phyloP scores from a whole-genome alignment of 2,888 invertebrate genomes.

The Nymphalis urticae region DNA sequence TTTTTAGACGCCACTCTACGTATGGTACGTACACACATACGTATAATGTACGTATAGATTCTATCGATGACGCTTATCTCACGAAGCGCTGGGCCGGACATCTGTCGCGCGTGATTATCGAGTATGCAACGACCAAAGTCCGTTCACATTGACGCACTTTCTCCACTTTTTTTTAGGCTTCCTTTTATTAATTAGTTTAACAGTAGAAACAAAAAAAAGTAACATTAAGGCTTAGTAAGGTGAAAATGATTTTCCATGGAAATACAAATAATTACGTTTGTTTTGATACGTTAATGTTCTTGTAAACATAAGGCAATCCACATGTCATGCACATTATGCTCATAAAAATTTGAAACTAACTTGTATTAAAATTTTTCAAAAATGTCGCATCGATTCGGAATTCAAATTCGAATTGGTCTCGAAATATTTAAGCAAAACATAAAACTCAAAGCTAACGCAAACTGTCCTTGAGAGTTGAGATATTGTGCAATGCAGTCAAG shows the following conservation, averaged over 20 bases:
- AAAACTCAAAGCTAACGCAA: slow-evolving; percentile 33
- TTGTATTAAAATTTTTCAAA: not conserved
- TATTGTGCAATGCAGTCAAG: slow-evolving; percentile 42
- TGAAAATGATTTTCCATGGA: no score
- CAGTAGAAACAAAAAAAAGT: not conserved
- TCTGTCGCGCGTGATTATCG: slow-evolving; percentile 24
- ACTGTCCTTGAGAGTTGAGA: slow-evolving; percentile 39
- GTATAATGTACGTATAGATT: slow-evolving; percentile 29
- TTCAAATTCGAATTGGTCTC: slow-evolving; percentile 15
- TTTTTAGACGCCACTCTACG: slow-evolving; percentile 57
- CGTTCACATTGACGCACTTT: slow-evolving; percentile 37
- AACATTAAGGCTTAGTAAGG: no score
- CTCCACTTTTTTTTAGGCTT: slow-evolving; percentile 25
- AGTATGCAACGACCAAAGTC: slow-evolving; percentile 21
- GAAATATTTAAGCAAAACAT: slow-evolving; percentile 23
- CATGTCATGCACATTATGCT: no score
- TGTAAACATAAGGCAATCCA: no score
- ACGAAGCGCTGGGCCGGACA: slow-evolving; percentile 17
- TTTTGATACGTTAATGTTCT: no score
- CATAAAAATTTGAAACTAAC: not conserved
- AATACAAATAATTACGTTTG: no score
- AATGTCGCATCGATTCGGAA: not conserved
- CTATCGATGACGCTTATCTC: slow-evolving; percentile 20
- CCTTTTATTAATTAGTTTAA: not conserved
- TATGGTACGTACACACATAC: slow-evolving; percentile 35